Evolutionary conservation across 2,113 vertebrate species (phyloP), one percentile per base, ranked within the genome.

Genomic region (Hemibagrus wyckioides): DNA sequence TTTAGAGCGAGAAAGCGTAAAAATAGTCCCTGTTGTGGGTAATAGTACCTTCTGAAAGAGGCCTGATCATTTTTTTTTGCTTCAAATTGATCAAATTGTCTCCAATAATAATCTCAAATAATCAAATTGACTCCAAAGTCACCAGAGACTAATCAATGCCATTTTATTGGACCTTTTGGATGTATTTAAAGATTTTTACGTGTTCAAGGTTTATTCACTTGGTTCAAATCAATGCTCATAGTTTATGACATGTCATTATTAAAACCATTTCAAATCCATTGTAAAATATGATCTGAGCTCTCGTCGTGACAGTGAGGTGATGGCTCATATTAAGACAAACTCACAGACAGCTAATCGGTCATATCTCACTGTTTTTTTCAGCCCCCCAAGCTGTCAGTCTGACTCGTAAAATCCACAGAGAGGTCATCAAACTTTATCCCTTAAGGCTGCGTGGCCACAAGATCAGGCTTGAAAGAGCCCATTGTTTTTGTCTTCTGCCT

Each of bases 1-100:
- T 90, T 87, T 88, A 88, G 87, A 82, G 17, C 23, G n/a, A 83
- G 48, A 84, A 88, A 33, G 48, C 76, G 82, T 87, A 82, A 90
- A 89, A 90, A 87, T 87, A 84, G 85, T 28, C 41, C 63, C 25
- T 52, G 19, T 48, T 59, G 67, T 23, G 52, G 76, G 77, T 86
- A 83, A 75, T 85, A 36, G 50, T 71, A 88, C 82, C 81, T 73
- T 63, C 30, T 17, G n/a, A 82, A 48, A 71, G 79, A 75, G 80
- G 50, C 41, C 65, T 61, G 52, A 57, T 88, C 76, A 87, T 1
- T 39, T 65, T 65, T 59, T 87, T 87, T 67, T 54, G n/a, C n/a
- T n/a, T n/a, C n/a, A n/a, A n/a, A n/a, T n/a, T n/a, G n/a, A n/a
- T 50, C 10, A 79, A 69, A 65, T 65, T 52, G 21, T 9, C 17